These are phyloP conservation scores for Scopus umbretta DNA, from an alignment of 2,113 vertebrate species.

Conservation along the genomic window DNA sequence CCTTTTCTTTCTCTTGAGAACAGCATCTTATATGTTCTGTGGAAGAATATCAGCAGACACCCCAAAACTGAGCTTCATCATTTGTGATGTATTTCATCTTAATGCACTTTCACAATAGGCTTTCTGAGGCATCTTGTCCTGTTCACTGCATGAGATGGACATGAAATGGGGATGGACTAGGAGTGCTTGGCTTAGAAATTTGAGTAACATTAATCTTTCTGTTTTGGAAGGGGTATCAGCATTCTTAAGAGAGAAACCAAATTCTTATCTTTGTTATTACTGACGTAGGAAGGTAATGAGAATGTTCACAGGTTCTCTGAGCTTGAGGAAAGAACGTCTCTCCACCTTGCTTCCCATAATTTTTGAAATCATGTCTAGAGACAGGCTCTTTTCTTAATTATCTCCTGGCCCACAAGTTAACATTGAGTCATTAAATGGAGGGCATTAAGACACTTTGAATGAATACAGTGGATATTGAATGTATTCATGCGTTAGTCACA, in stretches of 20 bases:
- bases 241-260: background rate
- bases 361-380: background rate
- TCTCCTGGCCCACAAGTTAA: background rate
- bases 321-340: background rate
- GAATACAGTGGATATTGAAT: background rate
- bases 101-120: background rate
- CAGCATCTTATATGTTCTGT: rapidly evolving
- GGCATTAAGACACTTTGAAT: background rate
- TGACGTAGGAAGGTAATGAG: background rate
- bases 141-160: background rate
- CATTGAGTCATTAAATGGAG: background rate
- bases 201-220: background rate
- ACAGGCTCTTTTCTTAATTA: background rate
- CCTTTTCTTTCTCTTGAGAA: background rate
- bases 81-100: background rate
- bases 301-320: background rate
- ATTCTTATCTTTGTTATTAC: background rate
- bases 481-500: background rate
- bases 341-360: background rate
- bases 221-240: background rate
- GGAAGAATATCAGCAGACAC: background rate
- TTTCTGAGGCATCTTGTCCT: background rate
- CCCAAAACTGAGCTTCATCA: background rate
- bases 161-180: background rate
- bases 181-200: background rate